Evolutionary conservation across 2,797 vertebrate genomes (phyloP).

Genomic region (Psittacula echo): DNA sequence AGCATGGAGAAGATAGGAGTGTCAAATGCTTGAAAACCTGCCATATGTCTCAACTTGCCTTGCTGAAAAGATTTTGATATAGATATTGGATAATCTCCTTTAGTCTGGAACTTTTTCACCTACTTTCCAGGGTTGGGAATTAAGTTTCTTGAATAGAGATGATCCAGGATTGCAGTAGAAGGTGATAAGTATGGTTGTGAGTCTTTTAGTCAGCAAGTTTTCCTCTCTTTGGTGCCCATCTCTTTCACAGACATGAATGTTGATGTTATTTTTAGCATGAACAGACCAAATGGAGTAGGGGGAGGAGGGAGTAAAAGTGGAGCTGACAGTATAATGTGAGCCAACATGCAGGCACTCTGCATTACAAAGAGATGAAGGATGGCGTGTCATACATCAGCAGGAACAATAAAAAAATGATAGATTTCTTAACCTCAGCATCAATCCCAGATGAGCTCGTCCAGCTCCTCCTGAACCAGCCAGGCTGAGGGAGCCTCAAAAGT

Average conservation of each 20-base stretch:
- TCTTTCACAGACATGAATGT: conserved; percentile 37
- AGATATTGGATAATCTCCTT: neutral
- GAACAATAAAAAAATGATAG: conserved; percentile 69
- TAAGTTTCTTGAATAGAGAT: neutral
- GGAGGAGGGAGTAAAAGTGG: conserved; percentile 32
- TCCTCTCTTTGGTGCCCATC: neutral
- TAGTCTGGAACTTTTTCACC: neutral
- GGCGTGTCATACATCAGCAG: conserved; percentile 60
- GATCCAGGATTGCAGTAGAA: neutral
- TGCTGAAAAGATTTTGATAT: neutral
- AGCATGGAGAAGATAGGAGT: neutral
- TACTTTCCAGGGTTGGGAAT: neutral
- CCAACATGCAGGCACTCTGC: conserved; percentile 36
- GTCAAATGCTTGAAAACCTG: neutral
- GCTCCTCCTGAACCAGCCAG: conserved; percentile 41
- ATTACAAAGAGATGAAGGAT: conserved; percentile 66
- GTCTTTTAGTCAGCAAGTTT: conserved; percentile 11
- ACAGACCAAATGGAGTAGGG: conserved; percentile 32
- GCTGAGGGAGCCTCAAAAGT: neutral
- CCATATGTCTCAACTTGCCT: neutral
- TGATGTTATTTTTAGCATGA: conserved; percentile 57
- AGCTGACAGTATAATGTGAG: conserved; percentile 48
- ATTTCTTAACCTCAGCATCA: conserved; percentile 68
- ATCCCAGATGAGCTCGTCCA: conserved; percentile 50
- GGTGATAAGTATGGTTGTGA: neutral